Base-by-base conservation (phyloP, 2,113 vertebrate genomes). In the Trematomus loennbergii region DNA sequence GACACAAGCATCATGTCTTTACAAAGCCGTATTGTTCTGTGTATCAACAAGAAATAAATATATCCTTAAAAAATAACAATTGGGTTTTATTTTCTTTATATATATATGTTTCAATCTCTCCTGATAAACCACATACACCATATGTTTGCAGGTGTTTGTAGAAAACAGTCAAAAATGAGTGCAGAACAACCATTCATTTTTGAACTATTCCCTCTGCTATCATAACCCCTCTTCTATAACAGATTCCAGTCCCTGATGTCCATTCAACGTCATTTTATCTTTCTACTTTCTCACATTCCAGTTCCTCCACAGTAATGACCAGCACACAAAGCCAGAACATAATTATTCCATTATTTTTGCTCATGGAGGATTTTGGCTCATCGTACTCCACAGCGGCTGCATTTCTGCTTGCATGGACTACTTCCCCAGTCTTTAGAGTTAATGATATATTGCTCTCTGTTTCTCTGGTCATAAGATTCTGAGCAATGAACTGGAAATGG, bases 311-410 rank as follows among this genome's bases (percentile, higher is more conserved):
- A 55, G 72, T 75, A 76, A 87, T 58, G 79, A 79, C 74, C 46
- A 33, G 36, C 36, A 60, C 63, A 40, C 15, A 1, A 71, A 74
- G 74, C 71, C 85, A 88, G 66, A 68, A 57, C 5, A 79, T 75
- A 75, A 81, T 78, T 81, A 71, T 78, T 81, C 68, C 48, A 80
- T 88, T 84, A 84, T 87, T 85, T 74, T 60, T 77, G 59, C 52
- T 85, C 59, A 71, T 78, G 33, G 4, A 72, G 61, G 22, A 40
- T 74, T 77, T 81, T 72, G 74, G 74, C 68, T 25, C 60, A 61
- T 76, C 29, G 7, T 53, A 18, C 50, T 66, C 33, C 7, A 55
- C 55, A 40, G 71, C 77, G 77, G 84, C 70, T 74, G 46, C 83
- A 77, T 76, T 54, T 72, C 65, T 80, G 49, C 65, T 22, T 33